A percentile compares a stretch with the other conserved stretches of the same genome.
Evolutionary conservation across 2,888 invertebrate genomes (phyloP).

Genomic region (Caenorhabditis japonica): DNA sequence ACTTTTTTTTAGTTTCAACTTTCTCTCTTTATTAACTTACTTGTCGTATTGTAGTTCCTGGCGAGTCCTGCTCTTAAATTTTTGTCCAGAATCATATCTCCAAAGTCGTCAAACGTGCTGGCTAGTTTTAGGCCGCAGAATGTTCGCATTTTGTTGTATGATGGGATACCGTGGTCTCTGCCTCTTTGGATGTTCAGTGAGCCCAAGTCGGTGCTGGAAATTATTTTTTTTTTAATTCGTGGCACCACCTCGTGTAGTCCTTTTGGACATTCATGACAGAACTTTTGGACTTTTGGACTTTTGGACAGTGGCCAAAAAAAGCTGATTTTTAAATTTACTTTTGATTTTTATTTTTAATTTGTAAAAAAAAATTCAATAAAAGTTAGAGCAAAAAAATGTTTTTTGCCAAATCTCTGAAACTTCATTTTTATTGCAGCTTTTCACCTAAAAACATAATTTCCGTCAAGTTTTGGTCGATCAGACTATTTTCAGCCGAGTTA

Average conservation of each 20-base stretch:
- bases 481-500: no score
- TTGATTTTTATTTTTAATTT: no score
- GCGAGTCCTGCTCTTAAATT: constrained; percentile 85
- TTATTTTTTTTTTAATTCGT: no score
- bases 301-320: no score
- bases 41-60: constrained; percentile 72
- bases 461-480: no score
- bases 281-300: no score
- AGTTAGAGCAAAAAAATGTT: no score
- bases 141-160: constrained; percentile 80
- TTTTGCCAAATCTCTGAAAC: no score
- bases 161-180: constrained; percentile 90
- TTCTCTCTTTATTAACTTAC: constrained; percentile 41
- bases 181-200: constrained; percentile 95
- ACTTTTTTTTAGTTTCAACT: constrained; percentile 34
- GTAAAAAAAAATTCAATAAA: no score
- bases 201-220: constrained; percentile 84
- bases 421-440: no score
- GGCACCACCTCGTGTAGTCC: neutral
- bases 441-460: no score
- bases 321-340: no score
- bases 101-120: constrained; percentile 83
- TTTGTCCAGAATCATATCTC: constrained; percentile 85
- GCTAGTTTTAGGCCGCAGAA: constrained; percentile 88
- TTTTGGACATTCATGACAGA: constrained; percentile 10